Evolutionary conservation across 2,888 invertebrate species (phyloP).

Genomic region (Schizaphis graminum): DNA sequence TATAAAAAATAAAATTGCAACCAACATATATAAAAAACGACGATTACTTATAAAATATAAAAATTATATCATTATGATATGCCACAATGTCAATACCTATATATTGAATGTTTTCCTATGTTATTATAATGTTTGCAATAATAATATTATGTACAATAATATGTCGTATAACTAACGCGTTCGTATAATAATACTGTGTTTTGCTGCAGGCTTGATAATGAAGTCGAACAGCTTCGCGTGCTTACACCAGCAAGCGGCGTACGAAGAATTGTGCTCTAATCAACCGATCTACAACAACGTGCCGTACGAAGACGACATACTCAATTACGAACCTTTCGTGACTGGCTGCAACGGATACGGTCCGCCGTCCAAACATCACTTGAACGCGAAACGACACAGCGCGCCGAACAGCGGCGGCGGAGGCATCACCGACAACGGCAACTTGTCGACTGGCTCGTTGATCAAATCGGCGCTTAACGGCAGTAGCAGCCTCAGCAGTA

Average conservation of each 20-base stretch:
- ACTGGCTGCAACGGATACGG: not conserved
- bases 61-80: no score
- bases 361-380: not conserved
- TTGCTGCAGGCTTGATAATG: slow-evolving; percentile 46
- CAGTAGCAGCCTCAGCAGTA: slow-evolving; percentile 61
- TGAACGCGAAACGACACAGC: slow-evolving; percentile 42
- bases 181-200: not conserved
- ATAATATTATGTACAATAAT: no score
- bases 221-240: slow-evolving; percentile 62
- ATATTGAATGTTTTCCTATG: no score
- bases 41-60: no score
- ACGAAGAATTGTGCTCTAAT: slow-evolving; percentile 45
- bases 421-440: not conserved
- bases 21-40: no score
- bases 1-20: no score
- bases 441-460: slow-evolving; percentile 20
- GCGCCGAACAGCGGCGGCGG: slow-evolving; percentile 25
- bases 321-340: slow-evolving; percentile 44
- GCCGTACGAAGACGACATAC: slow-evolving; percentile 54
- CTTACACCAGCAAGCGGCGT: slow-evolving; percentile 61
- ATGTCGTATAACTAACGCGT: no score
- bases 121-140: no score
- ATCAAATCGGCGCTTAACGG: slow-evolving; percentile 56
- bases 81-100: no score
- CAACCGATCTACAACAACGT: slow-evolving; percentile 63